Conservation (phyloP, 2,113 vertebrate species). For the Isurus oxyrinchus region DNA sequence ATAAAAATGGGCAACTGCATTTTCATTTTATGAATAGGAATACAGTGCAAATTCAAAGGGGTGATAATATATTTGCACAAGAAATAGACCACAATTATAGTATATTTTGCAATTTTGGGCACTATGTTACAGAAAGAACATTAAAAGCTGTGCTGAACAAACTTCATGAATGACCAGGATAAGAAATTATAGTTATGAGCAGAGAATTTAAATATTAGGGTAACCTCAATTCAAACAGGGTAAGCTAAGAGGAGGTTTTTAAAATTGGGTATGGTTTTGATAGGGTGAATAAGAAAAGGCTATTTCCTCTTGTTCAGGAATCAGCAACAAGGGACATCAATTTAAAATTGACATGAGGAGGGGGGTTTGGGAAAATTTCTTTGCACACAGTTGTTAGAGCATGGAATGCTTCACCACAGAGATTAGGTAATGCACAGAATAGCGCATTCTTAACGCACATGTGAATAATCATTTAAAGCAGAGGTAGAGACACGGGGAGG, state of each 20-base stretch:
- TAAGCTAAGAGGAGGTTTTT: too few relatives aligned
- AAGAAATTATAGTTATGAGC: not conserved
- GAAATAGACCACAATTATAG: not conserved
- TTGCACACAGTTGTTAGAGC: not conserved
- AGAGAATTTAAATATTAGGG: not conserved
- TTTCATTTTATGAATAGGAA: not conserved
- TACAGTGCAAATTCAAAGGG: not conserved
- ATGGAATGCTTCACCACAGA: not conserved
- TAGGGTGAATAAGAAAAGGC: not conserved
- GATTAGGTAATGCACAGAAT: not conserved
- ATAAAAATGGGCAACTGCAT: not conserved
- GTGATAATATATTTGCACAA: not conserved
- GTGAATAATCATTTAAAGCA: not conserved
- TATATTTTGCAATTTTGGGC: not conserved
- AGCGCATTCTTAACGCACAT: not conserved
- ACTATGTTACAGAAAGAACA: not conserved
- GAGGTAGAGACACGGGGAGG: not conserved
- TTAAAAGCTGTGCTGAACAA: not conserved
- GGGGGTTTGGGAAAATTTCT: not conserved
- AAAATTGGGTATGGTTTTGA: too few relatives aligned
- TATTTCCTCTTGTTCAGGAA: not conserved
- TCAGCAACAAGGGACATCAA: not conserved
- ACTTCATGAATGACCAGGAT: not conserved
- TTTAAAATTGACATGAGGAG: not conserved
- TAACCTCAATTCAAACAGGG: not conserved